Evolutionary conservation across 2,888 invertebrate genomes (phyloP), one percentile per base, ranked within the genome.

Genomic region (Cyrtodaria siliqua): DNA sequence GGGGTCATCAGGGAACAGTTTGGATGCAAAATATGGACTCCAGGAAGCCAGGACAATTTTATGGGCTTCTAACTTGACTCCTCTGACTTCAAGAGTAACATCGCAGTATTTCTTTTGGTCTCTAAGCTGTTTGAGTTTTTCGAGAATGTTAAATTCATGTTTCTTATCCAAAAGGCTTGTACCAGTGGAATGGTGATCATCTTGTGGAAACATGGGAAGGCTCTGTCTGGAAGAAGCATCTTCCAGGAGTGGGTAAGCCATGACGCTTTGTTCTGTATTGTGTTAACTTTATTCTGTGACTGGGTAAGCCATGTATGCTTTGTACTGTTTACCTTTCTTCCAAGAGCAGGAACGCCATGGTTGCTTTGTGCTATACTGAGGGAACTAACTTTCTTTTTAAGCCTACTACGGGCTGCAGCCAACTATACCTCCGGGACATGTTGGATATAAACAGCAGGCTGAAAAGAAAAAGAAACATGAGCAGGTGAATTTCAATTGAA

Each of bases 21-120:
- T 68, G 74, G 67, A 94, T 87, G 95, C 95, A 87, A 95, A 95
- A 90, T 95, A 95, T 0, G 95, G 95, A 68, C 95, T 95, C 90
- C 94, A 95, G 14, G 95, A 94, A 1, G 95, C 95, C 61, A 95
- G 91, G 64, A 95, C 94, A 90, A 94, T 95, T 52, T 95, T 93
- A 91, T 95, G 95, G 16, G 95, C 95, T 83, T 94, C 93, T 82
- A 95, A 94, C 76, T 94, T 93, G 84, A 93, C 94, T 59, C 94
- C 95, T 85, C 95, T 94, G 9, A 95, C 95, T 84, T 94, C 94
- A 12, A 95, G 92, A 12, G 94, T 94, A 12, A 95, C 93, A 91
- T 95, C 95, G 91, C 95, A 95, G 90, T 95, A 95, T 79, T 94
- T 93, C 73, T 94, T 95, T 40, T 93, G 93, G 79, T 94, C 94